These are phyloP conservation scores for Alligator sinensis DNA, from an alignment of 2,113 vertebrate species.

Conservation along the genomic window DNA sequence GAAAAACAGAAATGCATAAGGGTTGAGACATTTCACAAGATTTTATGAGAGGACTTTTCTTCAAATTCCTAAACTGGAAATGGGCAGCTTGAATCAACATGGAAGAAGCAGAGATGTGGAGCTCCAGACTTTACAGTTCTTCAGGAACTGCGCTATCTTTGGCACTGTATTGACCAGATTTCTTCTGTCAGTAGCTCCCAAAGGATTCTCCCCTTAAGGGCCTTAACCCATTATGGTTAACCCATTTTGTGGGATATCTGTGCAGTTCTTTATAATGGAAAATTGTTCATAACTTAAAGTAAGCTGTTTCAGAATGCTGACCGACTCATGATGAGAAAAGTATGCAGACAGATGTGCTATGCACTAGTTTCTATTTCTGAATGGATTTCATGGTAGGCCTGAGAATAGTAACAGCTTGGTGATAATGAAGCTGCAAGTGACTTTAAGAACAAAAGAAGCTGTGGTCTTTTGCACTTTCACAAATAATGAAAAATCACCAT, in stretches of 20 bases:
- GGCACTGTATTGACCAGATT: neutral
- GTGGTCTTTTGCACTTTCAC: neutral
- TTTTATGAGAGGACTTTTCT: neutral
- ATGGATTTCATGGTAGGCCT: neutral
- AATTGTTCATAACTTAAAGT: neutral
- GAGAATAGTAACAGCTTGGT: neutral
- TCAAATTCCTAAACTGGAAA: neutral
- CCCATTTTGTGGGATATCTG: neutral
- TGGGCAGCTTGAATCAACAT: neutral
- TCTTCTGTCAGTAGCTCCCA: neutral
- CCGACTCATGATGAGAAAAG: neutral
- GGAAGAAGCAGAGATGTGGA: neutral
- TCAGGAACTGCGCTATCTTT: neutral
- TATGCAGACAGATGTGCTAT: neutral
- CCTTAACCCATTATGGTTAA: neutral
- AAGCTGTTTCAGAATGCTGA: neutral
- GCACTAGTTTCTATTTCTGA: neutral
- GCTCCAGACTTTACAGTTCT: neutral
- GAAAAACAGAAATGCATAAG: neutral
- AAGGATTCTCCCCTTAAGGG: neutral
- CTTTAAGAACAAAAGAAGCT: neutral
- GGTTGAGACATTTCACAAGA: neutral
- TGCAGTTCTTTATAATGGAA: neutral
- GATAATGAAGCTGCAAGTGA: neutral
- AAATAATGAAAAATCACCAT: neutral